Evolutionary conservation across 2,797 vertebrate genomes (phyloP), one percentile per base, ranked within the genome.

Genomic region (Myotis vivesi): DNA sequence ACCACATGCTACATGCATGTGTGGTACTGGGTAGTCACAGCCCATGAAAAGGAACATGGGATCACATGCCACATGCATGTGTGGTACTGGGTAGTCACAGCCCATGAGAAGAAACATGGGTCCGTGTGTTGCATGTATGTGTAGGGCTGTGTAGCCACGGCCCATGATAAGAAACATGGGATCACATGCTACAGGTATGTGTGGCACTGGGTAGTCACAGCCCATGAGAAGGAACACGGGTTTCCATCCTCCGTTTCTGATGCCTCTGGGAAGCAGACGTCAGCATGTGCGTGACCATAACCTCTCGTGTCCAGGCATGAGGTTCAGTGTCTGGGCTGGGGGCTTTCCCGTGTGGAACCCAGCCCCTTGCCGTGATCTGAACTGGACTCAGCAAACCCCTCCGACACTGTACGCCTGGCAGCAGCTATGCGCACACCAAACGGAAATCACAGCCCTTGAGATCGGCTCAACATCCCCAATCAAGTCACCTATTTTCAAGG

Each of bases 261-360:
- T 25, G 41, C 12, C 82, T 57, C 68, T 9, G 33, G 69, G 77
- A 46, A 77, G 80, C 44, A 30, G 9, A 53, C 8, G 25, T 13
- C n/a, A 44, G 16, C 23, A 0, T 2, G 13, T 17, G 15, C 28
- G 1, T 9, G 9, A 38, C 15, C 13, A 2, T 4, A 53, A 38
- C 44, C 1, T 8, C 57, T 38, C 1, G 0, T 1, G 20, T 12
- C 46, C 23, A 0, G 4, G 6, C 2, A 28, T 2, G 41, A 53
- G 46, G 15, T 2, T 33, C 36, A 8, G n/a, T 0, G 1, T 6
- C 41, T 36, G 6, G 9, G 23, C 53, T 0, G 7, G 22, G 2
- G 2, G 0, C 9, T 2, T 0, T 6, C 7, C 4, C 2, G 2
- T 10, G 4, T 1, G 33, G 62, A 13, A 0, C 33, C 53, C 30